A percentile compares a stretch with the other conserved stretches of the same genome.
Conservation (phyloP, 2,113 vertebrate genomes). For the Oryzias javanicus region DNA sequence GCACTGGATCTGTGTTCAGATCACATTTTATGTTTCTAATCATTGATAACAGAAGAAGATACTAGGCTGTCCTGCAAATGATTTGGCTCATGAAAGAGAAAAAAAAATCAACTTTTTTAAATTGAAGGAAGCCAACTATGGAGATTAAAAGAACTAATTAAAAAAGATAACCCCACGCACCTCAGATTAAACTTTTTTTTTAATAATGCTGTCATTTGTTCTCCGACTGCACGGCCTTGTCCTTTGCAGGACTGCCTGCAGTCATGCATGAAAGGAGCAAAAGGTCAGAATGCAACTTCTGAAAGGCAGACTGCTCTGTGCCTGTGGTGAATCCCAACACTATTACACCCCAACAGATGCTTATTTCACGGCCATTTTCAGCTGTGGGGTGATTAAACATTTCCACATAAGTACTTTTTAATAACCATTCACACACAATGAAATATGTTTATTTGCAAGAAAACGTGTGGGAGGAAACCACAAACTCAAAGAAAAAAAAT, state of each 20-base stretch:
- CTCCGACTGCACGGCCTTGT: not conserved
- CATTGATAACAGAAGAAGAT: not conserved
- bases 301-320: conserved; percentile 21
- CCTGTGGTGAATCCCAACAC: conserved; percentile 19
- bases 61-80: not conserved
- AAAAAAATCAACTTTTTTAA: conserved; percentile 1
- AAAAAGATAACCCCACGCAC: not conserved
- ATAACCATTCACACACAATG: conserved; percentile 8
- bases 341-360: conserved; percentile 17
- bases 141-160: conserved; percentile 1
- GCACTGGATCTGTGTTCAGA: no score
- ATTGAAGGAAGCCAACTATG: not conserved
- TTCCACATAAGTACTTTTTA: conserved; percentile 22
- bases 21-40: not conserved
- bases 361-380: conserved; percentile 22
- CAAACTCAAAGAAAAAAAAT: no score
- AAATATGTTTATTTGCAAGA: conserved; percentile 2
- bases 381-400: conserved; percentile 4
- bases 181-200: not conserved
- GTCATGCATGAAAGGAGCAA: conserved; percentile 28
- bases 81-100: not conserved
- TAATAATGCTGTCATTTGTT: conserved; percentile 6
- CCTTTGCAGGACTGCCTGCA: not conserved
- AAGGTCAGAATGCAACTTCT: conserved; percentile 27
- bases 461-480: conserved; percentile 10